These are phyloP conservation scores for Gallinago solitaria DNA, from an alignment of 2,797 vertebrate genomes.

Conservation along the genomic window DNA sequence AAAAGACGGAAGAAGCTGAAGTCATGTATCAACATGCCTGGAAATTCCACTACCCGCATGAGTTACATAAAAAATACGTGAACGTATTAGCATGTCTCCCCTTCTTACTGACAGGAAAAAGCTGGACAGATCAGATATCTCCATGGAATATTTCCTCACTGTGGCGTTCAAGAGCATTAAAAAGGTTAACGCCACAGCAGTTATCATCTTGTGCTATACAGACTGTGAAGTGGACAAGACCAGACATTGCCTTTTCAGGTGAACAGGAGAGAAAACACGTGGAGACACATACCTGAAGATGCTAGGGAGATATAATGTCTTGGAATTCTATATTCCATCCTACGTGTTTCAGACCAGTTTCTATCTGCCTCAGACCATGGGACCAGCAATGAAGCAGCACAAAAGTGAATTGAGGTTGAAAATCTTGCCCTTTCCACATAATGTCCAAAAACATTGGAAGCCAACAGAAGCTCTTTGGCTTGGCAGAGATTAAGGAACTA, in stretches of 20 bases:
- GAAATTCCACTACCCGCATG: neutral
- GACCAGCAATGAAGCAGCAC: neutral
- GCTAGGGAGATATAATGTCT: rapidly evolving
- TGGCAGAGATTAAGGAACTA: neutral
- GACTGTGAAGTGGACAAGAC: neutral
- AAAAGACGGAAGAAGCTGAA: neutral
- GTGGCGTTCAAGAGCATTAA: neutral
- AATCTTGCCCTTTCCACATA: neutral
- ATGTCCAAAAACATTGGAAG: neutral
- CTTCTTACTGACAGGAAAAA: neutral
- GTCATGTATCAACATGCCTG: neutral
- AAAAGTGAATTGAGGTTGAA: neutral
- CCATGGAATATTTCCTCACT: neutral
- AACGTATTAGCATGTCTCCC: neutral
- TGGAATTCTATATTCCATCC: neutral
- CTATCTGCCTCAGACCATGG: neutral
- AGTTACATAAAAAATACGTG: neutral
- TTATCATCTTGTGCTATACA: neutral
- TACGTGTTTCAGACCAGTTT: neutral
- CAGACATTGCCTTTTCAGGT: neutral
- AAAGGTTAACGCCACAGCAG: neutral
- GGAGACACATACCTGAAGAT: neutral
- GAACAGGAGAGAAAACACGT: neutral
- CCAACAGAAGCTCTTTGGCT: neutral
- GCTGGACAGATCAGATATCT: neutral